Evolutionary conservation across 1,140 invertebrate species (phyloP).

Genomic region (fruit fly (Drosophila melanogaster)): Release_6_plus_ISO1_MT NT_033777.3:30063001-30063500

Average conservation of each 20-base stretch:
- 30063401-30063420: conserved; percentile 28
- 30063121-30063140: conserved; percentile 73
- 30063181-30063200: conserved; percentile 39
- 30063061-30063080: conserved; percentile 51
- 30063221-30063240: conserved; percentile 52
- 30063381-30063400: conserved; percentile 36
- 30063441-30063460: conserved; percentile 87
- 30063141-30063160: conserved; percentile 19
- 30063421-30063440: conserved; percentile 85
- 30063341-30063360: conserved; percentile 39
- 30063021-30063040: conserved; percentile 26
- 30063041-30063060: conserved; percentile 44
- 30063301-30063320: conserved; percentile 37
- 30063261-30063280: conserved; percentile 56
- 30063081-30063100: conserved; percentile 71
- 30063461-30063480: conserved; percentile 87
- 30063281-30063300: neutral
- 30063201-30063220: conserved; percentile 29
- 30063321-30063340: conserved; percentile 17
- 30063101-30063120: conserved; percentile 56
- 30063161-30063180: conserved; percentile 51
- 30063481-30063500: conserved; percentile 84
- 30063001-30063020: conserved; percentile 29
- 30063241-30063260: conserved; percentile 71
- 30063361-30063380: conserved; percentile 56